Percentiles rank a stretch among this genome's conserved stretches.
Evolutionary conservation across 2,888 invertebrate genomes (phyloP).

Genomic region (Diarsia dahlii): DNA sequence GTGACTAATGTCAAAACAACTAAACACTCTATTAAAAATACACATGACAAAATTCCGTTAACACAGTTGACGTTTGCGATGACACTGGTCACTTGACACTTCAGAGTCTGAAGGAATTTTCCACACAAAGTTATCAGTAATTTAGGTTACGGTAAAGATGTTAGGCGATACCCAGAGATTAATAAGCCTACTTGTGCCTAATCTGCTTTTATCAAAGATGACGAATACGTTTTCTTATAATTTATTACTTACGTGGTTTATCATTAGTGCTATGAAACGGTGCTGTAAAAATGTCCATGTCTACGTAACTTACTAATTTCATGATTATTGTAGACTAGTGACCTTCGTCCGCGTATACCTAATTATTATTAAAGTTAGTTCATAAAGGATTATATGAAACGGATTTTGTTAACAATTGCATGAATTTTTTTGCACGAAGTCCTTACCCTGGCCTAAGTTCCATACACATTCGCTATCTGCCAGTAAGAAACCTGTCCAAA

Average conservation of each 20-base stretch:
- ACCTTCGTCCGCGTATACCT: too few species aligned
- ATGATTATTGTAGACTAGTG: conserved; percentile 4
- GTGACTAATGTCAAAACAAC: not conserved
- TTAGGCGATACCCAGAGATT: conserved; percentile 41
- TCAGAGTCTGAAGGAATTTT: conserved; percentile 62
- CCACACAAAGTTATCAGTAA: conserved; percentile 58
- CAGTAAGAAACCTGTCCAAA: not conserved
- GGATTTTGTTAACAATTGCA: too few species aligned
- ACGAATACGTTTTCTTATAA: conserved; percentile 33
- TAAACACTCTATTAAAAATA: not conserved
- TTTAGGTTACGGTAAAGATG: conserved; percentile 50
- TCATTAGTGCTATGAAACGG: conserved; percentile 34
- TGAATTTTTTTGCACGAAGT: too few species aligned
- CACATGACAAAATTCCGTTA: not conserved
- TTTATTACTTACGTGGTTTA: conserved; percentile 34
- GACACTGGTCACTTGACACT: conserved; percentile 39
- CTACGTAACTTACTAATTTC: conserved; percentile 1
- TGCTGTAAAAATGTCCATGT: conserved; percentile 21
- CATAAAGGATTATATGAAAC: too few species aligned
- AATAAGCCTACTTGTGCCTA: conserved; percentile 23
- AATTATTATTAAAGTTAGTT: too few species aligned
- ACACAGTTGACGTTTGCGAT: not conserved
- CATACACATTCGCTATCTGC: too few species aligned
- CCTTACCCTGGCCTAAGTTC: too few species aligned
- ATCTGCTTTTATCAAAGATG: conserved; percentile 38